Percentiles rank a stretch among this genome's conserved stretches.
Conservation (phyloP, 2,797 vertebrate species). For the Rhinella marina region DNA sequence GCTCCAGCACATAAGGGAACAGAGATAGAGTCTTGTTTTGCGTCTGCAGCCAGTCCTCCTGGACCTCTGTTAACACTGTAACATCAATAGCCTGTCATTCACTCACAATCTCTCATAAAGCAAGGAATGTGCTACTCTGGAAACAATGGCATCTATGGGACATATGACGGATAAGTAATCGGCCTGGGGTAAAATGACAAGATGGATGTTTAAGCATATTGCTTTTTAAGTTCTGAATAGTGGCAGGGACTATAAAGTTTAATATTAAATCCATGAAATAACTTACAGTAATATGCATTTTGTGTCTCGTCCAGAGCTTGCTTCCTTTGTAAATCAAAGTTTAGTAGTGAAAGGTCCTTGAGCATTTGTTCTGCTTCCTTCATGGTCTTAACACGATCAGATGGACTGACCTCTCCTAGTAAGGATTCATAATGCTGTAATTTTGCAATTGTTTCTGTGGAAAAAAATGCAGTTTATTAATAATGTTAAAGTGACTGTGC, state of each 20-base stretch:
- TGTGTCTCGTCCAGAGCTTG: constrained; percentile 79
- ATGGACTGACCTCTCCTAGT: constrained; percentile 80
- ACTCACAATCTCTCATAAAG: neutral
- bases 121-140: neutral
- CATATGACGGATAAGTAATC: neutral
- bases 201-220: neutral
- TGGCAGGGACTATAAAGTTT: too few species aligned
- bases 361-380: constrained; percentile 79
- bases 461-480: constrained; percentile 25
- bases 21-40: constrained; percentile 79
- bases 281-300: constrained; percentile 83
- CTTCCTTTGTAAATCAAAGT: constrained; percentile 78
- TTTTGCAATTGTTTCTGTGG: constrained; percentile 87
- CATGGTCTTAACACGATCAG: constrained; percentile 76
- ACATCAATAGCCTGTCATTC: neutral
- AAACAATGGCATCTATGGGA: neutral
- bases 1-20: constrained; percentile 78
- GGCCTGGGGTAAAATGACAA: neutral
- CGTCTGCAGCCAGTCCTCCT: constrained; percentile 77
- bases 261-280: neutral
- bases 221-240: neutral
- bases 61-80: constrained; percentile 73
- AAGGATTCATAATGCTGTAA: constrained; percentile 86
- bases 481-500: neutral
- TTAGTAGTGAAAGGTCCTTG: constrained; percentile 77